Base-by-base conservation (phyloP, 30 jellyfish, hydroid and myxozoan species). In the Morbakka virulenta region DNA sequence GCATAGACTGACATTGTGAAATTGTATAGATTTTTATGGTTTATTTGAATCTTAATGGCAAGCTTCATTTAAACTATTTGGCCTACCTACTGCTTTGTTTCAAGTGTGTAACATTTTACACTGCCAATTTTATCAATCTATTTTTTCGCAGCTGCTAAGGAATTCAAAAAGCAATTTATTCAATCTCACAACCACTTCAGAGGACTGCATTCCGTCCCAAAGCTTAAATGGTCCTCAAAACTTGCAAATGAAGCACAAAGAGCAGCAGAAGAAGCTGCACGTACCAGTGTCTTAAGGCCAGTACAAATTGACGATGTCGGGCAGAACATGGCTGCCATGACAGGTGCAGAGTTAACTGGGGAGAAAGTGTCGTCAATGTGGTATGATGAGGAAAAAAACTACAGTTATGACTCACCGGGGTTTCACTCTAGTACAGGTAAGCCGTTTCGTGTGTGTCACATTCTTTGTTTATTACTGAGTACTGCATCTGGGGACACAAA, bases 181-280 rank as follows among this genome's bases (percentile, higher is more conserved):
- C 64, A 74, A 24, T 51, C 98, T 11, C 98, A 92, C 48, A 92
- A 92, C 70, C 25, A 35, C 61, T 80, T 75, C 66, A 64, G 98
- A 27, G 69, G 77, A 50, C 86, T 72, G 31, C 98, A 92, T 80
- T 64, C 89, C 52, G 51, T 94, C 2, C 89, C 96, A 21, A 87
- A 76, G 14, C 50, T 92, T 74, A 85, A 80, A 68, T 92, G 96
- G 96, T 87, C 85, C 30, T 84, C 94, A 33, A 74, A 87, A 25
- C 80, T 92, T 29, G 98, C 96, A 14, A 81, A 89, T 49, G 95
- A 82, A 75, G 98, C 98, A 11, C 94, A 51, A 27, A 77, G 69
- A 52, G 98, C 98, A 2, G 98, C 98, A 4, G 96, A 92, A 48
- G 96, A 85, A 34, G 98, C 98, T 51, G 98, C 98, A n/a, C 71